Percentiles rank a stretch among this genome's conserved stretches.
Evolutionary conservation across 1,140 invertebrate species (phyloP).

Genomic region (Nomia melanderi): DNA sequence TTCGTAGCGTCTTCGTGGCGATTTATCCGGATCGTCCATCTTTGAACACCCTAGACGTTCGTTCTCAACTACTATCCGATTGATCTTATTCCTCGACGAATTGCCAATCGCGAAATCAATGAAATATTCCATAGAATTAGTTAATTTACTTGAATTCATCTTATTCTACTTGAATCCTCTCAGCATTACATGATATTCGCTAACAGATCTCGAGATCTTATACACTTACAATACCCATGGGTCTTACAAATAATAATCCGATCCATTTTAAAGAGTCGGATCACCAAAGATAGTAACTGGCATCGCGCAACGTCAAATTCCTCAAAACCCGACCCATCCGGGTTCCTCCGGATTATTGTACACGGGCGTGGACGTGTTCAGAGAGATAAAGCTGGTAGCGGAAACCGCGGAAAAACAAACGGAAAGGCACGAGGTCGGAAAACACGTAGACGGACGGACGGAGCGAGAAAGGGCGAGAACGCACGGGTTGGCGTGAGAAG

Average conservation of each 20-base stretch:
- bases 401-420: conserved; percentile 33
- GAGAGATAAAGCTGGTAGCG: background rate
- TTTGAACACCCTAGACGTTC: background rate
- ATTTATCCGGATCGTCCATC: background rate
- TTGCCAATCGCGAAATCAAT: background rate
- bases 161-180: no score
- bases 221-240: no score
- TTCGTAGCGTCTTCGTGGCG: background rate
- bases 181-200: no score
- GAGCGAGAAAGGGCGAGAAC: background rate
- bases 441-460: conserved; percentile 1
- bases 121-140: no score
- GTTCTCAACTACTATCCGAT: background rate
- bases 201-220: no score
- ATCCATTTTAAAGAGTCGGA: no score
- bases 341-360: no score
- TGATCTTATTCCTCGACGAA: background rate
- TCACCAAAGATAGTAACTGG: no score
- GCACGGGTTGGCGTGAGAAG: background rate
- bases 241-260: no score
- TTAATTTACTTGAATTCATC: no score
- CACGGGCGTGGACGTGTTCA: background rate
- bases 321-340: no score
- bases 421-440: background rate
- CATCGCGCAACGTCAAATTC: no score